Conservation (phyloP, 2,888 invertebrate species). For the Spialia ferax region DNA sequence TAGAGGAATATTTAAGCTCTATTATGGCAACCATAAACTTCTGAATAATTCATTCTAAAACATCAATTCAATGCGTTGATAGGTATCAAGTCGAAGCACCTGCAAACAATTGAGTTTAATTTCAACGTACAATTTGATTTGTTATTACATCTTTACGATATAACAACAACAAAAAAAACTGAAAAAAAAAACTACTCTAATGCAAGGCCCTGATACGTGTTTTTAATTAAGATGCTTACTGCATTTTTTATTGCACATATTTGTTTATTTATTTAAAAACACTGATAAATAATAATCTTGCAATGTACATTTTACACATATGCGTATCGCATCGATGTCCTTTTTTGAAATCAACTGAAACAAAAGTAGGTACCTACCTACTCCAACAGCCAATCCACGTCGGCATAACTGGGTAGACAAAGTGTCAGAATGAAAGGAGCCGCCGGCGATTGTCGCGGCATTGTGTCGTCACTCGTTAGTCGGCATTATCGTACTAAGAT, state of each 20-base stretch:
- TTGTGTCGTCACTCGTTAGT: conserved; percentile 85
- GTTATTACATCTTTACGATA: background rate
- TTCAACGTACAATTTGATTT: background rate
- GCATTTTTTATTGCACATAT: too few relatives aligned
- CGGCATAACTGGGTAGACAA: conserved; percentile 71
- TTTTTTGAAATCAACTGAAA: background rate
- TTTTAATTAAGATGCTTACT: background rate
- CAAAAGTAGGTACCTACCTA: too few relatives aligned
- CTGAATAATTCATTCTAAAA: background rate
- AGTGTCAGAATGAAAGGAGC: conserved; percentile 84
- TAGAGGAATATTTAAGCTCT: background rate
- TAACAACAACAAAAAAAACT: background rate
- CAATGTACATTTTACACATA: background rate
- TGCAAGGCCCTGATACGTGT: too few relatives aligned
- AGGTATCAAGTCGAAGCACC: background rate
- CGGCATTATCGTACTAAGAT: conserved; percentile 83
- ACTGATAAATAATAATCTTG: too few relatives aligned
- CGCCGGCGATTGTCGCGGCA: conserved; percentile 84
- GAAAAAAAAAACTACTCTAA: background rate
- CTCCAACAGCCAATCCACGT: conserved; percentile 53
- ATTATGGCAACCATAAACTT: background rate
- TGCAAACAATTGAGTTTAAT: background rate
- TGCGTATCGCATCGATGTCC: background rate
- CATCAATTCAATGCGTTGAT: background rate
- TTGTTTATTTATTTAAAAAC: too few relatives aligned